A percentile compares a stretch with the other conserved stretches of the same genome.
These are phyloP conservation scores for Holothuria leucospilota DNA, from an alignment of 53 echinoderm and acorn worm species.

Conservation along the genomic window DNA sequence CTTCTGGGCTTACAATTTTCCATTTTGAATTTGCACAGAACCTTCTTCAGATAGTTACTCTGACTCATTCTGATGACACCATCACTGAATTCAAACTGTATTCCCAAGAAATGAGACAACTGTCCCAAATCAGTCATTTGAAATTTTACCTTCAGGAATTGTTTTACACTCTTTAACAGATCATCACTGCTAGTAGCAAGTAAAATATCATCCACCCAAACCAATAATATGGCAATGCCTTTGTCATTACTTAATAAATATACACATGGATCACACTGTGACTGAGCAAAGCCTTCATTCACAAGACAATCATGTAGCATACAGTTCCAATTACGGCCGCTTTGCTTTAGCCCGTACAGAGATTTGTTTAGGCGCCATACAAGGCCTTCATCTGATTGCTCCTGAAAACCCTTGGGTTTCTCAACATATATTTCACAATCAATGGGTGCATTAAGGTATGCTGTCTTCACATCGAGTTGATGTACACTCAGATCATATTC, in stretches of 20 bases:
- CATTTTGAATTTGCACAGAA: too few relatives aligned
- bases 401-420: slow-evolving; percentile 45
- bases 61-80: too few relatives aligned
- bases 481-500: slow-evolving; percentile 22
- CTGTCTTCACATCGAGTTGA: too few relatives aligned
- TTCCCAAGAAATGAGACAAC: slow-evolving; percentile 54
- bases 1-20: slow-evolving; percentile 24
- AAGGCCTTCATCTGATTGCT: not conserved
- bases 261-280: slow-evolving; percentile 67
- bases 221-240: slow-evolving; percentile 19
- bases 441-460: slow-evolving; percentile 60
- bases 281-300: too few relatives aligned
- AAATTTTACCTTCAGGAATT: too few relatives aligned
- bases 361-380: slow-evolving; percentile 64
- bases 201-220: too few relatives aligned
- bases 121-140: too few relatives aligned
- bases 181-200: slow-evolving; percentile 28
- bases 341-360: slow-evolving; percentile 63
- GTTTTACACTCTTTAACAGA: slow-evolving; percentile 43
- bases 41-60: too few relatives aligned
- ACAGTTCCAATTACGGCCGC: too few relatives aligned
- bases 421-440: slow-evolving; percentile 57
- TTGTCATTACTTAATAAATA: slow-evolving; percentile 7
- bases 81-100: slow-evolving; percentile 49
- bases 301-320: too few relatives aligned